Base-by-base conservation (phyloP, 2,113 vertebrate genomes). In the Pterocles gutturalis region DNA sequence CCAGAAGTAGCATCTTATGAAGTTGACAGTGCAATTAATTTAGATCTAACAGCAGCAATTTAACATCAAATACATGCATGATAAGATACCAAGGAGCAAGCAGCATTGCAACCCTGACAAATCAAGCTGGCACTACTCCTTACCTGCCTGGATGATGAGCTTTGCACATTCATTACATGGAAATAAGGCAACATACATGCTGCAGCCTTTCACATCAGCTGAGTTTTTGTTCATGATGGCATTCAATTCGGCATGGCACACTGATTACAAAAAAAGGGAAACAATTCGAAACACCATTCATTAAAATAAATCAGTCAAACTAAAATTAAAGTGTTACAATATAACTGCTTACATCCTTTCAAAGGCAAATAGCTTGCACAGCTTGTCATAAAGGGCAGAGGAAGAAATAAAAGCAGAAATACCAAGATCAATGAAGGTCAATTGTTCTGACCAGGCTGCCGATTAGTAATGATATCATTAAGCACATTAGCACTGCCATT, bases 171-270 rank as follows among this genome's bases (percentile, higher is more conserved):
- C 99, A 48, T 99, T 99, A 96, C 99, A 99, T 5, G 99, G 99
- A 97, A 99, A 99, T 97, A 99, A 97, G 90, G 99, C 99, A 83
- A 99, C 99, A 18, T 99, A 99, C 88, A 99, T 99, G 81, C 98
- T 98, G 91, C 99, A 99, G 94, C 99, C 99, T 95, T 99, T 99
- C 96, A 99, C 99, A 25, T 99, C 99, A 2, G 99, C 98, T 1
- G 99, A 99, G 96, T 99, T 99, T 98, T 99, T 99, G 98, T 99
- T 99, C 99, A 99, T 99, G 80, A 99, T 99, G 96, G 99, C 99
- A 48, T 99, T 99, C 93, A 99, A 96, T 98, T 99, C 99, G 0
- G 99, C 99, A 11, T 99, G 99, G 95, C 99, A 99, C 95, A 99
- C 99, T 99, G 98, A 28, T 97, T 90, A 55, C 61, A 49, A 53